Conservation (phyloP, 2,113 vertebrate species). For the Acinonyx jubatus region DNA sequence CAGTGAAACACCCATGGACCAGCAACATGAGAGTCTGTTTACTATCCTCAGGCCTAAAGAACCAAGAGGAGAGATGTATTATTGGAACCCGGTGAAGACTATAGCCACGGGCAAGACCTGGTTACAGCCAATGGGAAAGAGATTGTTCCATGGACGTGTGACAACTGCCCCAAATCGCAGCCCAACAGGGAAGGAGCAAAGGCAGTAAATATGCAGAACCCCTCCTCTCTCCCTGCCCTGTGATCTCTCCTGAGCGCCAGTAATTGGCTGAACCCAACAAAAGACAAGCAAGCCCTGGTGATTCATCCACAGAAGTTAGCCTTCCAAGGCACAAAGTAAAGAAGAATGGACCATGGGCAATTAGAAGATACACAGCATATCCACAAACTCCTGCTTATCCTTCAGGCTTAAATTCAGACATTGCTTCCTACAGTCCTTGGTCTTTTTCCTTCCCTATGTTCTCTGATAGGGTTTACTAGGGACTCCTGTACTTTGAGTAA, state of each 20-base stretch:
- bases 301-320: background rate
- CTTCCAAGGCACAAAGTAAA: constrained; percentile 9
- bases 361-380: background rate
- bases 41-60: background rate
- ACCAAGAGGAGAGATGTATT: background rate
- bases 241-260: background rate
- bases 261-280: background rate
- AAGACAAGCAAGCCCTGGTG: background rate
- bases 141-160: background rate
- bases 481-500: background rate
- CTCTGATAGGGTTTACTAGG: background rate
- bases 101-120: background rate
- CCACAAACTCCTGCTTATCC: background rate
- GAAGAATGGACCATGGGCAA: background rate
- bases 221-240: background rate
- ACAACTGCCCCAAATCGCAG: background rate
- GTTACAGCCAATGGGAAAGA: background rate
- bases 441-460: background rate
- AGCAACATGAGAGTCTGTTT: background rate
- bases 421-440: background rate
- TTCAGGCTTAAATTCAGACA: constrained; percentile 17
- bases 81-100: background rate
- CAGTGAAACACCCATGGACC: background rate
- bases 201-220: background rate
- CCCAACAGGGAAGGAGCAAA: background rate